phyloP scores from a whole-genome alignment of 2,797 vertebrate genomes.

The Oreortyx pictus region DNA sequence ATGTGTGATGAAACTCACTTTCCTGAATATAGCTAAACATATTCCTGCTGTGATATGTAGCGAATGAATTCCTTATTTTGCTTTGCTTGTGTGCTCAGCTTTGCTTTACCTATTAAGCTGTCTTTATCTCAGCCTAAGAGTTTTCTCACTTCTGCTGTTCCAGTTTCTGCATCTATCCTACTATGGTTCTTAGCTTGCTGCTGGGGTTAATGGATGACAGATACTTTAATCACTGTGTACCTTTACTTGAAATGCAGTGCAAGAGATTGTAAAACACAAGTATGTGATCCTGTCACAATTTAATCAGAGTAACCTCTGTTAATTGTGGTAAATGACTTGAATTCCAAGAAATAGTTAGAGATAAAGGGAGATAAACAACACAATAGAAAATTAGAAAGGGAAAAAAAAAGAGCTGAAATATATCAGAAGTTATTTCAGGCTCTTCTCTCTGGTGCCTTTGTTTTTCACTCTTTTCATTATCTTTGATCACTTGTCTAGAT shows the following conservation, averaged over 20 bases:
- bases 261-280: not conserved
- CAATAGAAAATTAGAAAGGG: not conserved
- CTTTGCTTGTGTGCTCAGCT: not conserved
- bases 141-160: not conserved
- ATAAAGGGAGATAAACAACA: not conserved
- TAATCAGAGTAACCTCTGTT: not conserved
- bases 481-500: slow-evolving; percentile 41
- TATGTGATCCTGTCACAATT: not conserved
- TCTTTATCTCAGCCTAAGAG: accelerated
- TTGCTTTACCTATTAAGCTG: not conserved
- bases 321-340: not conserved
- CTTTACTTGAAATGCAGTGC: not conserved
- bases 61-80: not conserved
- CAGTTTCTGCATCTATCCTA: not conserved
- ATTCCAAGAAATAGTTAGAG: not conserved
- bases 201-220: not conserved
- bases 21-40: not conserved
- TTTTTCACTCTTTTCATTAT: slow-evolving; percentile 34
- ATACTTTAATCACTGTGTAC: not conserved
- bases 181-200: not conserved
- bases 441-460: not conserved
- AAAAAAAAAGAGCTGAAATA: not conserved
- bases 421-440: not conserved
- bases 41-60: accelerated
- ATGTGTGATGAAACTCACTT: accelerated